Conservation (phyloP, 1,140 invertebrate species). For the Drosophila takahashii region DNA sequence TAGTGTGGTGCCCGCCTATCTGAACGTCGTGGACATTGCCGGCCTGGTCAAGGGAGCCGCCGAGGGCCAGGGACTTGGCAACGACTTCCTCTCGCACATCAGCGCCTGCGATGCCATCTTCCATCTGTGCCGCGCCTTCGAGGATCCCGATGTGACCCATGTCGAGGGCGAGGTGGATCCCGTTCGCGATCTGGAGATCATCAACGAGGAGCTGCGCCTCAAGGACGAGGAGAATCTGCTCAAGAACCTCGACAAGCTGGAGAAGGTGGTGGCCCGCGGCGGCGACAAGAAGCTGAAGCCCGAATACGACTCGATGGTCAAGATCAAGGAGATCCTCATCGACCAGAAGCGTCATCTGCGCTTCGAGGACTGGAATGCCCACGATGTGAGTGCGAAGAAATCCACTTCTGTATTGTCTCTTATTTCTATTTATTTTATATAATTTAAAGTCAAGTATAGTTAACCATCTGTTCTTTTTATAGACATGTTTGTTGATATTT, state of each 20-base stretch:
- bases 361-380: constrained; percentile 96
- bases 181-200: constrained; percentile 97
- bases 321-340: constrained; percentile 93
- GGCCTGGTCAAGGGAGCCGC: constrained; percentile 99
- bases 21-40: constrained; percentile 99
- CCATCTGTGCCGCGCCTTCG: constrained; percentile 98
- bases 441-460: too few species aligned
- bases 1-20: constrained; percentile 98
- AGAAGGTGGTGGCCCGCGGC: constrained; percentile 93
- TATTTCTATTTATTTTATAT: too few species aligned
- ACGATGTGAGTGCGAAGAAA: constrained; percentile 90
- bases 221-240: constrained; percentile 96
- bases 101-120: constrained; percentile 99
- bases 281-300: constrained; percentile 98
- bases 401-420: too few species aligned
- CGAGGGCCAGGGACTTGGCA: constrained; percentile 99
- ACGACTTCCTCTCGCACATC: constrained; percentile 99
- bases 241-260: constrained; percentile 93
- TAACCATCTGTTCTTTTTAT: too few species aligned
- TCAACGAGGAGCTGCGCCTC: constrained; percentile 96
- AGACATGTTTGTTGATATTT: too few species aligned
- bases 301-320: constrained; percentile 95
- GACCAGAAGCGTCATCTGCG: constrained; percentile 97
- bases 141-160: constrained; percentile 99
- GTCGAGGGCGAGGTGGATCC: constrained; percentile 99